Percentiles rank a stretch among this genome's conserved stretches.
These are phyloP conservation scores for Prorops nasuta DNA, from an alignment of 1,140 invertebrate species.

Conservation along the genomic window DNA sequence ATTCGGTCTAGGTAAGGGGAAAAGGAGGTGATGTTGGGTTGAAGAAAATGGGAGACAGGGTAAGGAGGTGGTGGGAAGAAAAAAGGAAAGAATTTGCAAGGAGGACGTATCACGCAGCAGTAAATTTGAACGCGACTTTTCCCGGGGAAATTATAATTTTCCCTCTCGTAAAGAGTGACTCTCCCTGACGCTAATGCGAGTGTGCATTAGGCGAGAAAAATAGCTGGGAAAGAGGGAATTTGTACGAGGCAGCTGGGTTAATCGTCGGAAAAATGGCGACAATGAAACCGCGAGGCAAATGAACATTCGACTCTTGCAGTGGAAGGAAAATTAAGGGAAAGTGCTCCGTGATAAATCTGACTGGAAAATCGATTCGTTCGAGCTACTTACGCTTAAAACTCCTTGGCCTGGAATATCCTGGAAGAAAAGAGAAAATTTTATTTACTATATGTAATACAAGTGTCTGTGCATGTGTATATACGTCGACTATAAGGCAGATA, in stretches of 20 bases:
- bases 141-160: conserved; percentile 51
- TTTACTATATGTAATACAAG: no score
- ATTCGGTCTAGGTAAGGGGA: no score
- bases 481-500: no score
- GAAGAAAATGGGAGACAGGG: conserved; percentile 2
- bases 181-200: conserved; percentile 48
- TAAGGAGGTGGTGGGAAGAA: neutral
- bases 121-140: conserved; percentile 44
- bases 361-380: no score
- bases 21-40: no score
- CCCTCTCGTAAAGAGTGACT: conserved; percentile 43
- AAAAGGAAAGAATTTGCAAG: neutral
- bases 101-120: conserved; percentile 36
- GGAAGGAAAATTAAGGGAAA: neutral
- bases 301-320: conserved; percentile 25
- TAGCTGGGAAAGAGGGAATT: conserved; percentile 38
- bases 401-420: no score
- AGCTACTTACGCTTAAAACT: no score
- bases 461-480: no score
- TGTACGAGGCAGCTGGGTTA: conserved; percentile 14
- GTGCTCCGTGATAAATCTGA: neutral
- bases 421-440: no score
- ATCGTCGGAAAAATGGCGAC: conserved; percentile 20
- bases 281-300: conserved; percentile 26
- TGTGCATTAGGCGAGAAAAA: conserved; percentile 52